A percentile compares a stretch with the other conserved stretches of the same genome.
These are phyloP conservation scores for Acrobasis suavella DNA, from an alignment of 2,888 invertebrate species.

Conservation along the genomic window DNA sequence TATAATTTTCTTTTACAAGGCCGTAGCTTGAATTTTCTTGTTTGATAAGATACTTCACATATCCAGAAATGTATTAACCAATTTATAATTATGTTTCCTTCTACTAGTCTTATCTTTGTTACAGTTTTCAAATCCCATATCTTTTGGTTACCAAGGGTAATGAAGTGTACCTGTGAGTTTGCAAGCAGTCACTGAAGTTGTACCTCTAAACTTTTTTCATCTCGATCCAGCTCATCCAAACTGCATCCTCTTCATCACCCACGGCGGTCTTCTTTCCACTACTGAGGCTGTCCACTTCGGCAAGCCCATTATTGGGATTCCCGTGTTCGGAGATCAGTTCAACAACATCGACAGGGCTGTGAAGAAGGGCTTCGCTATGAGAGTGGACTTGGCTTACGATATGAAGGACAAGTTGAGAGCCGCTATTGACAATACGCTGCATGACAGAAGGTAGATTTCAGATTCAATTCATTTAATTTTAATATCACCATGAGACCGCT, in stretches of 20 bases:
- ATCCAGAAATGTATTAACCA: too few species aligned
- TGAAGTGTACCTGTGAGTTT: too few species aligned
- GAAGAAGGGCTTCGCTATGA: conserved; percentile 48
- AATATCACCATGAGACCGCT: too few species aligned
- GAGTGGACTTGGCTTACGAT: conserved; percentile 41
- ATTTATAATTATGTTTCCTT: too few species aligned
- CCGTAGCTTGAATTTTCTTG: too few species aligned
- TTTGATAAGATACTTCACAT: too few species aligned
- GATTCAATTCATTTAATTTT: not conserved
- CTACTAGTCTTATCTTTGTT: too few species aligned
- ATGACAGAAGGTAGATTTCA: conserved; percentile 43
- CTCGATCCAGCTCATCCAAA: conserved; percentile 59
- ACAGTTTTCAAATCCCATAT: too few species aligned
- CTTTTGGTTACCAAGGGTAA: not conserved
- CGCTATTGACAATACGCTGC: conserved; percentile 45
- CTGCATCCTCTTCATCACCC: conserved; percentile 61
- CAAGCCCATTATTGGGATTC: conserved; percentile 60
- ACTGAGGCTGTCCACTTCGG: conserved; percentile 58
- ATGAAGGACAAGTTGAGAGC: conserved; percentile 42
- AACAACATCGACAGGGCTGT: conserved; percentile 51
- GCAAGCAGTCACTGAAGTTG: too few species aligned
- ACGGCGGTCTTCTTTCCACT: conserved; percentile 63
- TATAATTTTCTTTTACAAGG: too few species aligned
- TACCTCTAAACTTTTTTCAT: not conserved
- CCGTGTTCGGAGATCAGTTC: conserved; percentile 62